Evolutionary conservation across 2,888 invertebrate species (phyloP).

Genomic region (Phyto melanocephala): DNA sequence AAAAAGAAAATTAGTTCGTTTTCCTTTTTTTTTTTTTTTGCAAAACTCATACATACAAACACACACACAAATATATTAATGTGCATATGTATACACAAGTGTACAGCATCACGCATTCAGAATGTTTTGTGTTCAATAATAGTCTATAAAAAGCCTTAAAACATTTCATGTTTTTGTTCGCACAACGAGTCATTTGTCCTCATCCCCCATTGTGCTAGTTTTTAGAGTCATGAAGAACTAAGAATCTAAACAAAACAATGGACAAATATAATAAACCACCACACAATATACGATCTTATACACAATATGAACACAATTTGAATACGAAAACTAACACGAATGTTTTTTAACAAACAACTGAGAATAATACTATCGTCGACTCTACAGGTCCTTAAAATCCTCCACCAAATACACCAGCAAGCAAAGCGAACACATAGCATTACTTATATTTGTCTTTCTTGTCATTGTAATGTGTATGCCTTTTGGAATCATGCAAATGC

Average conservation of each 20-base stretch:
- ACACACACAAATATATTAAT: not conserved
- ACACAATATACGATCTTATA: not conserved
- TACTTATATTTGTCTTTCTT: too few species aligned
- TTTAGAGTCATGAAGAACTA: not conserved
- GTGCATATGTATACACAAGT: too few species aligned
- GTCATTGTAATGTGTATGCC: too few species aligned
- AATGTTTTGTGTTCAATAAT: not conserved
- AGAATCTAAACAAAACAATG: conserved; percentile 1
- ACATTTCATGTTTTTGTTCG: not conserved
- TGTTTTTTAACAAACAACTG: too few species aligned
- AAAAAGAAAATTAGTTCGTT: conserved; percentile 2
- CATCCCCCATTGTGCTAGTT: not conserved
- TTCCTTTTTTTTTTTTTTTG: too few species aligned
- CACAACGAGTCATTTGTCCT: not conserved
- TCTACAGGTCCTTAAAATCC: too few species aligned
- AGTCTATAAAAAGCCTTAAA: not conserved
- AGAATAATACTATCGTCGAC: too few species aligned
- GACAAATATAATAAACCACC: conserved; percentile 30
- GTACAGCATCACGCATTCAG: too few species aligned
- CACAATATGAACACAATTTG: not conserved
- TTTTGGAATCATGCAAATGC: too few species aligned
- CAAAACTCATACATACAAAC: not conserved
- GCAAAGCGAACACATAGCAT: too few species aligned
- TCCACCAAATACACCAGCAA: too few species aligned
- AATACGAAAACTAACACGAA: not conserved